Percentiles rank a stretch among this genome's conserved stretches.
phyloP scores from a whole-genome alignment of 2,888 invertebrate genomes.

The Cremastinae sp. region DNA sequence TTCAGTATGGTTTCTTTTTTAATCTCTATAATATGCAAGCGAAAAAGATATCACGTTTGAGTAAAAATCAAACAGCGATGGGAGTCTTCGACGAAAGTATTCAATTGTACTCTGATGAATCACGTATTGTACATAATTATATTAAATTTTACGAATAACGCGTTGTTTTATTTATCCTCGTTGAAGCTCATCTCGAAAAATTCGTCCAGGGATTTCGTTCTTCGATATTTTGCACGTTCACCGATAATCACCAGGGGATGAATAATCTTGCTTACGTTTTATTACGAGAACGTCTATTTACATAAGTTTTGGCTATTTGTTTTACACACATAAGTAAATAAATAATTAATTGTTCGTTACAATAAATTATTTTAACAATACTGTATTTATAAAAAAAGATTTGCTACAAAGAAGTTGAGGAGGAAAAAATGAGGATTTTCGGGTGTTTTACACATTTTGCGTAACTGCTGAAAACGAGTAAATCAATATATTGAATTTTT shows the following conservation, averaged over 20 bases:
- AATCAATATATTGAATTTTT: constrained; percentile 30
- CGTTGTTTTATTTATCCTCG: constrained; percentile 11
- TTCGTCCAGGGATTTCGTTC: neutral
- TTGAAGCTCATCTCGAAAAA: neutral
- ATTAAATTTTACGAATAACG: constrained; percentile 58
- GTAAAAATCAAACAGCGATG: constrained; percentile 11
- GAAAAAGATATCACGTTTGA: neutral
- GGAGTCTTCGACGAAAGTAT: constrained; percentile 52
- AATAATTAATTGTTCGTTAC: constrained; percentile 68
- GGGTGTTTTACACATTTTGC: constrained; percentile 75
- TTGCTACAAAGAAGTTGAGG: constrained; percentile 60
- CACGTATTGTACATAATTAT: constrained; percentile 60
- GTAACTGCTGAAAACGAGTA: constrained; percentile 69
- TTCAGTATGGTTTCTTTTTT: no score
- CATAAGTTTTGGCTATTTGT: constrained; percentile 75
- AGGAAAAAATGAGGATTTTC: constrained; percentile 63
- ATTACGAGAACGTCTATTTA: constrained; percentile 77
- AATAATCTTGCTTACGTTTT: constrained; percentile 58
- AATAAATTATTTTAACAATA: constrained; percentile 72
- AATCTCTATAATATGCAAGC: no score
- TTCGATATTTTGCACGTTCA: neutral
- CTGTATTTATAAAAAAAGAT: constrained; percentile 70
- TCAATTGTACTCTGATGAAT: constrained; percentile 57
- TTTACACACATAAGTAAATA: constrained; percentile 69
- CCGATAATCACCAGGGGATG: neutral